A percentile compares a stretch with the other conserved stretches of the same genome.
Evolutionary conservation across 2,888 invertebrate species (phyloP).

Genomic region (Ceratothoa steindachneri): DNA sequence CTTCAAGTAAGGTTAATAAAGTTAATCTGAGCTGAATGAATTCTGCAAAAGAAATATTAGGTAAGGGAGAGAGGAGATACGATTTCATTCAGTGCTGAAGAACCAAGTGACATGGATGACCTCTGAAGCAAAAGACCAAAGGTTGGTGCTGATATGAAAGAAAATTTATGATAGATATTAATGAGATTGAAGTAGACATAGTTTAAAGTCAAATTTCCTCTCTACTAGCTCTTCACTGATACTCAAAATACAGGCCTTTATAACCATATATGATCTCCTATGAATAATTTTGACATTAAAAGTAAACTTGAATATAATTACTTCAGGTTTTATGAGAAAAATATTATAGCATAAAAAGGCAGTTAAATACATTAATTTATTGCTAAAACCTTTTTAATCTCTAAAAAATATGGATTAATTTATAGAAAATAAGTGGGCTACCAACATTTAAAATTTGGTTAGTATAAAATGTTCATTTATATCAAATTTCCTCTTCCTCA

Average conservation of each 20-base stretch:
- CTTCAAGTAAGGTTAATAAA: not conserved
- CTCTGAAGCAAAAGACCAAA: not conserved
- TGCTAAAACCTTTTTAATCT: too few species aligned
- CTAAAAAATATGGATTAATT: too few species aligned
- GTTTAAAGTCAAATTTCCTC: not conserved
- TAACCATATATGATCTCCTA: too few species aligned
- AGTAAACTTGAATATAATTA: too few species aligned
- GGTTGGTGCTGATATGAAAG: not conserved
- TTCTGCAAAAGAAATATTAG: slow-evolving; percentile 7
- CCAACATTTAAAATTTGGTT: too few species aligned
- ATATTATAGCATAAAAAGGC: too few species aligned
- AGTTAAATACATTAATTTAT: too few species aligned
- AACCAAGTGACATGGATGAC: not conserved
- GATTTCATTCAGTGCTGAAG: not conserved
- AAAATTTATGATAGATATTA: not conserved
- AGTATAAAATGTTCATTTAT: too few species aligned
- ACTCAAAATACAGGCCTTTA: not conserved
- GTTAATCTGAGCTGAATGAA: slow-evolving; percentile 4
- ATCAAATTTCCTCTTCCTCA: too few species aligned
- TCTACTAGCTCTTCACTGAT: not conserved
- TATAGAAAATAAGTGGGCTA: too few species aligned
- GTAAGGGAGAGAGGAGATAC: not conserved
- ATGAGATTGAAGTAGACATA: not conserved
- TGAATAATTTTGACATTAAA: too few species aligned
- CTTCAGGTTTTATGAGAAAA: too few species aligned